Conservation (phyloP, 2,888 invertebrate species). For the Drosophila limbata region DNA sequence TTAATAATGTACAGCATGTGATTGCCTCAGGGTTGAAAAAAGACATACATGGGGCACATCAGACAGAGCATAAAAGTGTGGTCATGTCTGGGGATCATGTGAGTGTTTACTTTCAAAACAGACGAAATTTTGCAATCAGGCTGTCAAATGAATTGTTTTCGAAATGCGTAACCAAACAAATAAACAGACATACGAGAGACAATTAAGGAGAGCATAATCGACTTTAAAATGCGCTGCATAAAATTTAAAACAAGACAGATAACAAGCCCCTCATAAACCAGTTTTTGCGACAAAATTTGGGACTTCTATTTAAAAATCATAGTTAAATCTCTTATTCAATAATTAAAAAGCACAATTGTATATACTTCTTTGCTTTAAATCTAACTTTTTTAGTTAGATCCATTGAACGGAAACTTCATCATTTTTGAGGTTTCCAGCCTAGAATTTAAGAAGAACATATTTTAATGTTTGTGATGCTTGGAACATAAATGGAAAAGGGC, state of each 20-base stretch:
- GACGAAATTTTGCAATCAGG: constrained; percentile 61
- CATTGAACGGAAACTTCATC: background rate
- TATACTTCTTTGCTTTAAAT: background rate
- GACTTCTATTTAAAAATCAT: background rate
- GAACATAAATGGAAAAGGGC: constrained; percentile 10
- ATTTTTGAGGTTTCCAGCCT: background rate
- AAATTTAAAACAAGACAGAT: background rate
- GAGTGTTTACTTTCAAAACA: constrained; percentile 73
- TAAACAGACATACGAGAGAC: constrained; percentile 30
- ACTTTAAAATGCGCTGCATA: constrained; percentile 29
- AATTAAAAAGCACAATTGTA: no score
- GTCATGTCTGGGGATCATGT: constrained; percentile 69
- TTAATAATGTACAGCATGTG: constrained; percentile 62
- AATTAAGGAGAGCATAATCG: background rate
- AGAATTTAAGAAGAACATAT: constrained; percentile 2
- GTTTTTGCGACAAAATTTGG: no score
- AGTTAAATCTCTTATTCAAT: background rate
- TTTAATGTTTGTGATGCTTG: background rate
- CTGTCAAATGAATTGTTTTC: constrained; percentile 75
- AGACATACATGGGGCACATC: constrained; percentile 54
- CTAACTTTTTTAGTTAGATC: background rate
- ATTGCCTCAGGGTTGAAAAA: constrained; percentile 8
- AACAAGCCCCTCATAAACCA: no score
- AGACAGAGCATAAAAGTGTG: constrained; percentile 73
- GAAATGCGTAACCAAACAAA: constrained; percentile 71